These are phyloP conservation scores for Zosterops hypoxanthus DNA, from an alignment of 2,113 vertebrate genomes.

Conservation along the genomic window DNA sequence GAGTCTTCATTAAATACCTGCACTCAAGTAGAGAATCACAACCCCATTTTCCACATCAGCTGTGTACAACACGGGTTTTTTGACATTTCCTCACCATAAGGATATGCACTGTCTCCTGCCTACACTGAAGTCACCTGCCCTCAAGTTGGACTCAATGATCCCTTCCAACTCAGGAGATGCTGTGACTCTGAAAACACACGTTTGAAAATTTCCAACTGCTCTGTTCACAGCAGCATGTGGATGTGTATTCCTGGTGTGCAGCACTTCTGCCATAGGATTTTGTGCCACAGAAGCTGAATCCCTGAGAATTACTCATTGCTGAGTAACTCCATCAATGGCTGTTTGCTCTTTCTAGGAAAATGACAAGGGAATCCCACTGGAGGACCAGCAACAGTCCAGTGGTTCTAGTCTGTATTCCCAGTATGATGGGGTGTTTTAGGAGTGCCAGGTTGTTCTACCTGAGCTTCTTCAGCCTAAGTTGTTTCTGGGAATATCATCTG, in stretches of 20 bases:
- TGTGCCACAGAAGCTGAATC: rapidly evolving
- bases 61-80: background rate
- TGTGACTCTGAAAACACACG: background rate
- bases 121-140: background rate
- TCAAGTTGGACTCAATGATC: background rate
- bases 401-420: rapidly evolving
- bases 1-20: background rate
- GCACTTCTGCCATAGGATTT: background rate
- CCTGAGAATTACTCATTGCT: background rate
- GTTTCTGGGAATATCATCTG: background rate
- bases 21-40: background rate
- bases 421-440: rapidly evolving
- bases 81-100: background rate
- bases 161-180: background rate
- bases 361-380: background rate
- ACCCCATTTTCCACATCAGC: background rate
- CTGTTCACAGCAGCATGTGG: background rate
- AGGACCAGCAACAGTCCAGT: background rate
- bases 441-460: background rate
- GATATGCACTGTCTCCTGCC: background rate
- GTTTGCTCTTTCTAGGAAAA: background rate
- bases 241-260: background rate
- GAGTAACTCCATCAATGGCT: background rate
- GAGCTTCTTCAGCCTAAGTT: background rate
- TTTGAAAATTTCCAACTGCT: background rate